Conservation (phyloP, 2,888 invertebrate species). For the Mamestra brassicae region DNA sequence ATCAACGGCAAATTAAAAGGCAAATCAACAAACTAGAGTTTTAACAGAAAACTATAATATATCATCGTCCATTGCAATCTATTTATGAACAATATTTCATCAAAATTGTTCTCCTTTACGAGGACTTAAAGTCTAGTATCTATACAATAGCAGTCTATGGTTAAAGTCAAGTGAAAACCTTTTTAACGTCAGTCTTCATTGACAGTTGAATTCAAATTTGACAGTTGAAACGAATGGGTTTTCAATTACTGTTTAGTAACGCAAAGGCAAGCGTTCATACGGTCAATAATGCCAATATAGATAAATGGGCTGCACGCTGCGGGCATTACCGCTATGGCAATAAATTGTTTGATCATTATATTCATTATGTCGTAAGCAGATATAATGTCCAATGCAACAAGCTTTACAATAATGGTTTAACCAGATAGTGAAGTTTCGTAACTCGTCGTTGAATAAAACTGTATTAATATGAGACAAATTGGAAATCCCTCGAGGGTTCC, state of each 20-base stretch:
- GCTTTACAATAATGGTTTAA: conserved; percentile 42
- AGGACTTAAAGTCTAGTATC: background rate
- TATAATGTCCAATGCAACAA: conserved; percentile 34
- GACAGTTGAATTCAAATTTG: conserved; percentile 47
- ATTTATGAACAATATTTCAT: background rate
- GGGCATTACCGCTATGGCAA: conserved; percentile 35
- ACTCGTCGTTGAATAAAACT: conserved; percentile 8
- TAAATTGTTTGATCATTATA: conserved; percentile 56
- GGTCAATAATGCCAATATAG: conserved; percentile 56
- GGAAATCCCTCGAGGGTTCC: background rate
- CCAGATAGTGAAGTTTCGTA: conserved; percentile 30
- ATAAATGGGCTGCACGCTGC: conserved; percentile 50
- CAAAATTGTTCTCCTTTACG: background rate
- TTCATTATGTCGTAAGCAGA: conserved; percentile 59
- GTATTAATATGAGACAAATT: conserved; percentile 15
- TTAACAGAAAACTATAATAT: background rate
- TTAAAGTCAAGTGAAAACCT: conserved; percentile 4
- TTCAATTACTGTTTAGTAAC: conserved; percentile 48
- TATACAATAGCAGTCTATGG: too few species aligned
- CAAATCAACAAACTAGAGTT: background rate
- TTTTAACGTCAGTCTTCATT: conserved; percentile 42
- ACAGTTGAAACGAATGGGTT: conserved; percentile 55
- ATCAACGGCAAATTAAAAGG: background rate
- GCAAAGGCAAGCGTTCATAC: conserved; percentile 46
- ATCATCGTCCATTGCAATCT: background rate